Base-by-base conservation (phyloP, 2,113 vertebrate species). In the Brachyistius frenatus region DNA sequence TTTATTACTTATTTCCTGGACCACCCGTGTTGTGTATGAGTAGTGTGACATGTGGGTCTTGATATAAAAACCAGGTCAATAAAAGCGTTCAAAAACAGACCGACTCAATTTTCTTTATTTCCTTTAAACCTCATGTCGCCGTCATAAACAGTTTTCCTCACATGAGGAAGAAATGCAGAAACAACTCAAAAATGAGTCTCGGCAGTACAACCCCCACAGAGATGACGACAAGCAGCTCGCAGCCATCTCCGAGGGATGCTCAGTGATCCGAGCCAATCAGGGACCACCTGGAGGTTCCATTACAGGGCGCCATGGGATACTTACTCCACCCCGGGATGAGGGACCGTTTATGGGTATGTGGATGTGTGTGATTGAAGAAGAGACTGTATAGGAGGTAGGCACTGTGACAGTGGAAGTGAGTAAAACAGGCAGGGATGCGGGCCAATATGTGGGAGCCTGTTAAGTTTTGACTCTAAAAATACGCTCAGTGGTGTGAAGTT, bases 241-340 rank as follows among this genome's bases (percentile, higher is more conserved):
- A 63, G 46, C 73, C 73, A 39, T 85, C 90, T 83, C 86, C 2
- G 39, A 73, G 76, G 83, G 84, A 81, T 65, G 83, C 56, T 80
- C 70, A 56, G 70, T 65, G 87, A 88, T 88, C 74, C 76, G 14
- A 86, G 78, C 73, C 88, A 90, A 91, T 87, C 83, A 86, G 81
- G 72, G 86, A 89, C 90, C 90, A 81, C 91, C 91, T 84, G 79
- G 89, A 74, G 91, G 77, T 79, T 91, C 89, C 78, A 91, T 93
- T 91, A 92, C 84, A 76, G 80, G 53, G 68, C 88, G 71, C 91
- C 55, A 49, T 87, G 86, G 91, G 90, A 89, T 60, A 66, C 73
- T 69, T 52, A 39, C 74, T 58, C 71, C 71, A 61, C 81, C 73
- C 68, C 1, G 47, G 68, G 68, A 81, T 71, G 68, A 71, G 37